Base-by-base conservation (phyloP, 2,888 invertebrate species). In the Maniola hyperantus region DNA sequence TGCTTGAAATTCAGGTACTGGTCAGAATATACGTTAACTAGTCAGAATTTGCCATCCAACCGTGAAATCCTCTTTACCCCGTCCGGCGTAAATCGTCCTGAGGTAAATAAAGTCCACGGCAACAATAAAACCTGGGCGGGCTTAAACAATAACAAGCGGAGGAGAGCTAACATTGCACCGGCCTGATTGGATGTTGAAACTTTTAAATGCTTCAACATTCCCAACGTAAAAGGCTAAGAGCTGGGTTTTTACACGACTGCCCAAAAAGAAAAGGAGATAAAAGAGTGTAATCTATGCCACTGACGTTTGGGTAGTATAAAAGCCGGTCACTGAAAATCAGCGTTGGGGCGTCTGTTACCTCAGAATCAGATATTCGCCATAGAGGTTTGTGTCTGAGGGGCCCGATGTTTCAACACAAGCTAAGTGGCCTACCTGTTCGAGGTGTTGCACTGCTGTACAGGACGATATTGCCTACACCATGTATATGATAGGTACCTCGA, bases 1-100 rank as follows among this genome's bases (percentile, higher is more conserved):
- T 26, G 26, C 26, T 26, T 64, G 64, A 65, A 64, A 60, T 66
- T 57, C 55, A 54, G 60, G 44, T 57, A 64, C 55, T 36, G 18
- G 42, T 46, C 66, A 66, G 66, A 55, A 53, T 66, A 51, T 61
- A 61, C 64, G 63, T 55, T 64, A 64, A 61, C 55, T 55, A 48
- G 46, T 48, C 67, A 67, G 67, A 57, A 53, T 67, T 69, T 65
- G 65, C 65, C 84, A 79, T 75, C 83, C 79, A 78, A 64, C 63
- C 64, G 69, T 67, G 58, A 59, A 67, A 69, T 71, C 65, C 65
- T 71, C 69, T 71, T 71, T 69, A 67, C 64, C 64, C 65, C 51
- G 67, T 53, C 57, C 69, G 66, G 68, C 68, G 67, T 72, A 73
- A 73, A 73, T 70, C 67, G 69, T 69, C 65, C 68, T 65, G 64